Evolutionary conservation across 2,888 invertebrate species (phyloP).

Genomic region (Morpho deidamia): DNA sequence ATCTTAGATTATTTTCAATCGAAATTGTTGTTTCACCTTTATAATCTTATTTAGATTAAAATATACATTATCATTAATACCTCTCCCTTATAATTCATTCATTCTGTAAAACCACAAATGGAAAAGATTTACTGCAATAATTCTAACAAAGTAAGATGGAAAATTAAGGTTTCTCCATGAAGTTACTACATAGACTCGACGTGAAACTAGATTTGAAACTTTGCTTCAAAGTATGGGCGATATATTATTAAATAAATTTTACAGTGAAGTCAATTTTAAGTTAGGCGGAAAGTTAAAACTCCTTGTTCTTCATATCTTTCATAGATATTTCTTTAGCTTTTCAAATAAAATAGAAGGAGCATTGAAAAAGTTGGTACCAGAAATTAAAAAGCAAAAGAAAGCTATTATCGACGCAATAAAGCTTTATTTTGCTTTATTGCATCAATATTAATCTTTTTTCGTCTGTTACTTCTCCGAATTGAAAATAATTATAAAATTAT

Average conservation of each 20-base stretch:
- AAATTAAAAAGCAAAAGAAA: background rate
- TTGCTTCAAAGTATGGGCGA: background rate
- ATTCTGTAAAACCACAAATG: no score
- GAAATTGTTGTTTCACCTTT: no score
- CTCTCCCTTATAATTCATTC: no score
- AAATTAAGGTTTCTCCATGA: background rate
- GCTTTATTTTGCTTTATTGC: no score
- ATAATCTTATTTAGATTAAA: no score
- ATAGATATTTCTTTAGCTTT: background rate
- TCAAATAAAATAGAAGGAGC: background rate
- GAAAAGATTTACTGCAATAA: background rate
- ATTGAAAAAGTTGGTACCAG: background rate
- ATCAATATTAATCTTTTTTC: no score
- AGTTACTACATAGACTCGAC: background rate
- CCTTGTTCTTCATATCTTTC: background rate
- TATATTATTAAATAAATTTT: background rate
- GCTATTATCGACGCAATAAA: no score
- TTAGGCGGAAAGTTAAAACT: background rate
- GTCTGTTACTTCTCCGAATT: no score
- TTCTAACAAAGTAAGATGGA: background rate
- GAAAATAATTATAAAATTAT: no score
- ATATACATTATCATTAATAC: no score
- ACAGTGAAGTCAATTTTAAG: background rate
- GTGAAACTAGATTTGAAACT: background rate
- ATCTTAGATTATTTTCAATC: no score